Conservation (phyloP, 2,113 vertebrate species). For the Malaclemys terrapin region DNA sequence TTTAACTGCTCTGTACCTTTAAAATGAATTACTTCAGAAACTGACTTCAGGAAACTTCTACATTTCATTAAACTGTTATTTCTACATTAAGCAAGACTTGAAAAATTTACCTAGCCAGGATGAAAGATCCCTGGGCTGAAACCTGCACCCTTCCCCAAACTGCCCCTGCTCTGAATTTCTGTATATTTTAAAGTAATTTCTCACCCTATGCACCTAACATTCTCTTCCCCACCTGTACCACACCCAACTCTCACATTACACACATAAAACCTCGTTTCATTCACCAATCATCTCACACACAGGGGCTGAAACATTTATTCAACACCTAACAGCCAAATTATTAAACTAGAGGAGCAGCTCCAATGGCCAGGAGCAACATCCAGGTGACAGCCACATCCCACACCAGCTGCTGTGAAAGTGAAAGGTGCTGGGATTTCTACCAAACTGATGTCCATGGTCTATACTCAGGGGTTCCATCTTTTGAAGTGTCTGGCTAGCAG, state of each 20-base stretch:
- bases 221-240: background rate
- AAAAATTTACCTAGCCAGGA: background rate
- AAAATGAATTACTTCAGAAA: slow-evolving; percentile 23
- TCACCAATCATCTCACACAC: background rate
- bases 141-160: fast-evolving
- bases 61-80: background rate
- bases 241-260: background rate
- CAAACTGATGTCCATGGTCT: background rate
- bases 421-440: background rate
- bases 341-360: background rate
- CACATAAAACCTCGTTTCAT: background rate
- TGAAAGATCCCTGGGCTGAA: slow-evolving; percentile 1
- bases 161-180: background rate
- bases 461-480: background rate
- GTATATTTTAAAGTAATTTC: background rate
- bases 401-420: background rate
- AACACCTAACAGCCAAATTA: background rate
- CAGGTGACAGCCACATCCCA: background rate
- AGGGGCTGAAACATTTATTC: background rate
- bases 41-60: slow-evolving; percentile 34
- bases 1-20: background rate
- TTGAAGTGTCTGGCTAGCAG: background rate
- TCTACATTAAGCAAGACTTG: background rate
- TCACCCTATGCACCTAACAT: background rate
- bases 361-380: background rate